Evolutionary conservation across 2,888 invertebrate genomes (phyloP).

Genomic region (Taphrorychus bicolor): DNA sequence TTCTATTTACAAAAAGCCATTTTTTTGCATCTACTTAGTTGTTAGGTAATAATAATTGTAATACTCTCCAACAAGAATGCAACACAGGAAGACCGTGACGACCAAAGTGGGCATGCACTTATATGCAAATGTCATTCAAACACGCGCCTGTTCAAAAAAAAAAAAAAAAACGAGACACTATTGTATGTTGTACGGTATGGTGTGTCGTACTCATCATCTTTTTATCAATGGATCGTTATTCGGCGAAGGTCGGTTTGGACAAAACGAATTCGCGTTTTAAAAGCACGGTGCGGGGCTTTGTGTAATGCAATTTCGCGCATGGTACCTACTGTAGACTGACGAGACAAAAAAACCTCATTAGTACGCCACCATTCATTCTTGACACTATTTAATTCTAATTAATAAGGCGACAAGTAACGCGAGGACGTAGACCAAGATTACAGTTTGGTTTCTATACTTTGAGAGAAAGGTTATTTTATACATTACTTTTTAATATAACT

Average conservation of each 20-base stretch:
- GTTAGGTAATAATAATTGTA: not conserved
- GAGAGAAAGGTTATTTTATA: too few species aligned
- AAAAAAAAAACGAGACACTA: too few species aligned
- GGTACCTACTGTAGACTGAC: too few species aligned
- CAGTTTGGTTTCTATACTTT: too few species aligned
- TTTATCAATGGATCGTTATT: not conserved
- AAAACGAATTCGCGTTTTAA: not conserved
- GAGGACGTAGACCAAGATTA: too few species aligned
- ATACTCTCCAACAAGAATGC: too few species aligned
- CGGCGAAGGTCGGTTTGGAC: not conserved
- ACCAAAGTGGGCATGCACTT: too few species aligned
- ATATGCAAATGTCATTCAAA: not conserved
- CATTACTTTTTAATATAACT: too few species aligned
- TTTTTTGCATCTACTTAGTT: not conserved
- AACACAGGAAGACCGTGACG: too few species aligned
- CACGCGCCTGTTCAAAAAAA: not conserved
- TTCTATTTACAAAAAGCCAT: not conserved
- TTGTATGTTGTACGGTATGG: too few species aligned
- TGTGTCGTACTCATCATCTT: not conserved
- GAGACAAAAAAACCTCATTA: not conserved
- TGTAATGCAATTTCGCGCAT: not conserved
- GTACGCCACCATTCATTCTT: slow-evolving; percentile 19
- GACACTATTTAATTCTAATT: slow-evolving; percentile 27
- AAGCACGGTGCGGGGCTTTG: not conserved
- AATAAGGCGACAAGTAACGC: slow-evolving; percentile 1